Evolutionary conservation across 2,113 vertebrate genomes (phyloP), one percentile per base, ranked within the genome.

Genomic region (Bufo gargarizans): DNA sequence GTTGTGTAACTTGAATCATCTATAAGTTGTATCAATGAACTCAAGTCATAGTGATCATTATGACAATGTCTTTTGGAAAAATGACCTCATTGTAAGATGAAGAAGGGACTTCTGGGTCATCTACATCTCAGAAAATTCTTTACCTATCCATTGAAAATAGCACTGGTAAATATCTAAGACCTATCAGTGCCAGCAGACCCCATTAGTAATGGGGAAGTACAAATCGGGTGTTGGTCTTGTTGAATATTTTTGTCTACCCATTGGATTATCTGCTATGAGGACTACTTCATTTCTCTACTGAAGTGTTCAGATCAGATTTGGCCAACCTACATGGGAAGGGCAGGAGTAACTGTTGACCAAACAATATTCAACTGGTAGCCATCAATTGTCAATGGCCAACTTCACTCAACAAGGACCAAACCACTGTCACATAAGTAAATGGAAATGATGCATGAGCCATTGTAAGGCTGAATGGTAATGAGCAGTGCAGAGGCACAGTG

Each of bases 371-470:
- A 10, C 47, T 76, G 17, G 72, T 76, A 20, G 6, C 4, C 71
- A 47, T 74, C 43, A 7, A 16, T 16, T 45, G 17, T 17, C 72
- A 49, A 20, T 50, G 17, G 72, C 72, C 45, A 50, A 19, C 45
- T 76, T 49, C 17, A 76, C 16, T 76, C 72, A 49, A 76, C 72
- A 76, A 49, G 45, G 47, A 20, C 17, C 45, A 19, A 49, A 49
- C 45, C 3, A 10, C 49, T 6, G n/a, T 53, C 50, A 49, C 22
- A 11, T 22, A 78, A 78, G 49, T 53, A 77, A 53, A 7, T 77
- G 76, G 76, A 50, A 77, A 77, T 55, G 50, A 22, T 78, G 20
- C n/a, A 13, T 95, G 96, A 95, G 96, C 96, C 96, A 95, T 43
- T 77, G 49, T 55, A 17, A 17, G n/a, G 6, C 17, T 49, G 14